phyloP scores from a whole-genome alignment of 2,797 vertebrate genomes.

The Novumbra hubbsi region DNA sequence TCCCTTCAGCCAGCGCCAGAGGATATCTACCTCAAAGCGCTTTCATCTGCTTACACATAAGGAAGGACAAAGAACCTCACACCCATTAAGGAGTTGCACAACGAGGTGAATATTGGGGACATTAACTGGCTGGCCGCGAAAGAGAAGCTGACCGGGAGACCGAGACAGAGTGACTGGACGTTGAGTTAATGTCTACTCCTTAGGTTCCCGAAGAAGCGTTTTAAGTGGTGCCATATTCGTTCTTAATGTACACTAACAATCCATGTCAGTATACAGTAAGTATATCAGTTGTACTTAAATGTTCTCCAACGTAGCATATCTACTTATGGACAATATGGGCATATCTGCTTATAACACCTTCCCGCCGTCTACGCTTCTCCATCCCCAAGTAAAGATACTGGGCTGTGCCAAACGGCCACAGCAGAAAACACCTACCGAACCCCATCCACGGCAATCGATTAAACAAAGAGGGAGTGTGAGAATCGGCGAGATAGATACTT shows the following conservation, averaged over 20 bases:
- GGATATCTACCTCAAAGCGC: background rate
- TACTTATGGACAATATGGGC: background rate
- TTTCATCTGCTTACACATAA: conserved; percentile 1
- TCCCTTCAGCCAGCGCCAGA: background rate
- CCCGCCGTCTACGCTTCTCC: background rate
- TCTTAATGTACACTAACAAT: background rate
- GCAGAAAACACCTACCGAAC: background rate
- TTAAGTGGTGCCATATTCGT: background rate
- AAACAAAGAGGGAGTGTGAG: background rate
- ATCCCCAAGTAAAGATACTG: background rate
- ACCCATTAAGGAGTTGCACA: background rate
- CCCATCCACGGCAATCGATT: background rate
- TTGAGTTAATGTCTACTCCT: background rate
- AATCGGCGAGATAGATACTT: background rate
- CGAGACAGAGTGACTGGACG: conserved; percentile 4
- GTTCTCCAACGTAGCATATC: background rate
- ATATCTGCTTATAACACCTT: background rate
- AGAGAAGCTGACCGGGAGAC: conserved; percentile 19
- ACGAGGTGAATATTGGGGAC: background rate
- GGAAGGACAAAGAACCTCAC: background rate
- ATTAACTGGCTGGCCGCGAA: conserved; percentile 12
- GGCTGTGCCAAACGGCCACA: background rate
- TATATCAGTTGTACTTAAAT: background rate
- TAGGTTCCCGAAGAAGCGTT: background rate
- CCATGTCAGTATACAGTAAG: too few species aligned